Conservation (phyloP, 1,140 invertebrate species). For the Mycetomoellerius zeteki region DNA sequence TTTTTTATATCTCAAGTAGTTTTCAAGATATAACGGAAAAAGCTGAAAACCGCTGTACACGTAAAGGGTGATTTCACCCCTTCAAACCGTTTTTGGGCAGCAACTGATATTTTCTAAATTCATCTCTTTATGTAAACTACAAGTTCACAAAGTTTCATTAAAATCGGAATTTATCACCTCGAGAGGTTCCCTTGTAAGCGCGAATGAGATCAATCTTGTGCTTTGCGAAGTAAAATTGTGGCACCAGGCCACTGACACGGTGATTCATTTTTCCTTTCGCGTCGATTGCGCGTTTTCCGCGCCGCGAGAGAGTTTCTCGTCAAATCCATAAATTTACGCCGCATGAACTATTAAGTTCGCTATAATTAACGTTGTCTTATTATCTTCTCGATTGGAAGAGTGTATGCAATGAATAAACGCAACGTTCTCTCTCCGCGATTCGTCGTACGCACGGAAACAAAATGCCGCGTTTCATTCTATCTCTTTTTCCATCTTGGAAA, state of each 20-base stretch:
- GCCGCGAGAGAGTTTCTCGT: constrained; percentile 34
- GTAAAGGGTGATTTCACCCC: too few relatives aligned
- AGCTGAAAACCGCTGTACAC: too few relatives aligned
- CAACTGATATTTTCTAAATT: too few relatives aligned
- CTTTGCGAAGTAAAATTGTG: neutral
- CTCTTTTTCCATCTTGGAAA: constrained; percentile 1
- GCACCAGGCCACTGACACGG: neutral
- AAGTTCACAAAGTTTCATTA: too few relatives aligned
- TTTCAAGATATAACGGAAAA: too few relatives aligned
- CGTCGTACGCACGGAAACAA: neutral
- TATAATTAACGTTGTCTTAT: constrained; percentile 65
- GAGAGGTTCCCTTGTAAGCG: neutral
- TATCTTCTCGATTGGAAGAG: constrained; percentile 23
- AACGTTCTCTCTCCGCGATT: neutral
- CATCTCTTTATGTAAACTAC: too few relatives aligned
- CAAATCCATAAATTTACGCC: constrained; percentile 55
- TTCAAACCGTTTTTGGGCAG: too few relatives aligned
- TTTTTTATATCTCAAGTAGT: too few relatives aligned
- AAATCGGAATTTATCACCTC: too few relatives aligned
- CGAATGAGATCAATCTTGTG: constrained; percentile 11
- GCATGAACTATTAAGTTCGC: constrained; percentile 27
- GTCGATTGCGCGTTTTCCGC: neutral
- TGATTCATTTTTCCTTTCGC: constrained; percentile 30
- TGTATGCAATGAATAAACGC: neutral
- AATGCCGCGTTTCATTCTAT: neutral